These are phyloP conservation scores for Labeo catla DNA, from an alignment of 2,113 vertebrate genomes.

Conservation along the genomic window DNA sequence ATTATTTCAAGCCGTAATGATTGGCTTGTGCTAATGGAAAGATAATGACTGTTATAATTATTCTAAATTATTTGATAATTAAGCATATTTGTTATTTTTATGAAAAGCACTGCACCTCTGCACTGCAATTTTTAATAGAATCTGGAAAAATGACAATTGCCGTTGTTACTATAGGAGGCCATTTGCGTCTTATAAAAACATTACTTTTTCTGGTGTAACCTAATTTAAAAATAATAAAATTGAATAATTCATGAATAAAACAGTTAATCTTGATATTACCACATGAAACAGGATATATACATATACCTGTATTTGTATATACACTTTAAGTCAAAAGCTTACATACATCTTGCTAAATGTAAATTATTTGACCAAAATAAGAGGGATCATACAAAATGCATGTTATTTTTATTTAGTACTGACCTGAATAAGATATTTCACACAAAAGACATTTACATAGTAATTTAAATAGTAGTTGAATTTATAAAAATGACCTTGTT, in stretches of 20 bases:
- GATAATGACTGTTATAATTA: constrained; percentile 44
- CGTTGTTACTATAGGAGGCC: background rate
- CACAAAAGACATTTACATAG: too few relatives aligned
- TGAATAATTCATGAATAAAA: background rate
- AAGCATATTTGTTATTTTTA: constrained; percentile 18
- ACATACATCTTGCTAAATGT: too few relatives aligned
- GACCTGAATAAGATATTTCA: too few relatives aligned
- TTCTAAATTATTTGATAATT: constrained; percentile 33
- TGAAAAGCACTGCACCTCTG: background rate
- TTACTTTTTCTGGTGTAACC: background rate
- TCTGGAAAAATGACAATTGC: background rate
- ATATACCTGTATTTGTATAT: background rate
- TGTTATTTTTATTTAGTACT: too few relatives aligned
- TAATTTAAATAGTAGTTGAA: too few relatives aligned
- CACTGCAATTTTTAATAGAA: background rate
- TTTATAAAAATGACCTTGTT: too few relatives aligned
- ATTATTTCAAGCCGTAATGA: constrained; percentile 22
- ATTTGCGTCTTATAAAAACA: background rate
- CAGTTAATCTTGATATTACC: background rate
- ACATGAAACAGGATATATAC: background rate
- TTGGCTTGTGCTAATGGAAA: constrained; percentile 44
- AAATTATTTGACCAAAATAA: too few relatives aligned
- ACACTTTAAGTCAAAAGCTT: too few relatives aligned
- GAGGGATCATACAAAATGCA: too few relatives aligned
- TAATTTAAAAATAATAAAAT: background rate